Evolutionary conservation across 1,140 invertebrate genomes (phyloP).

Genomic region (Rhopalosiphum maidis): DNA sequence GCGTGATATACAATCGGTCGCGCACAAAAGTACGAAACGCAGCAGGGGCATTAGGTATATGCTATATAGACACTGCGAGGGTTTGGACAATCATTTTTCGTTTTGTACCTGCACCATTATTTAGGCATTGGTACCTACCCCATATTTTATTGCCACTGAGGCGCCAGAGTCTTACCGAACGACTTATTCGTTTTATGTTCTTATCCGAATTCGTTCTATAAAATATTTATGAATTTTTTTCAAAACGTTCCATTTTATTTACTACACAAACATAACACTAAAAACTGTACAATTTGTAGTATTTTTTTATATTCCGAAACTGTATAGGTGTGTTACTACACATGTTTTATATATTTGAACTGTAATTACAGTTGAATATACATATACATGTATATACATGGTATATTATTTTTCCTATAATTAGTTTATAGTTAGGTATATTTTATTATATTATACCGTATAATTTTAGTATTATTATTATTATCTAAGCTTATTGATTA

Average conservation of each 20-base stretch:
- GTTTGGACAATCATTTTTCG: background rate
- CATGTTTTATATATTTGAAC: background rate
- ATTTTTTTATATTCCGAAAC: background rate
- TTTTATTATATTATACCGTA: too few species aligned
- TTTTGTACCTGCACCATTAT: background rate
- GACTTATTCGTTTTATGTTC: background rate
- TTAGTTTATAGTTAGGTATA: background rate
- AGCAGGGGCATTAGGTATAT: background rate
- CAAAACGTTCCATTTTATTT: background rate
- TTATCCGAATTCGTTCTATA: background rate
- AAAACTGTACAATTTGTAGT: background rate
- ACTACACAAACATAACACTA: background rate
- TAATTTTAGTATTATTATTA: too few species aligned
- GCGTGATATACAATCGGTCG: background rate
- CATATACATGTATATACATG: background rate
- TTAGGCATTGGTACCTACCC: background rate
- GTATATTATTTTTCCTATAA: background rate
- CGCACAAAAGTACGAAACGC: background rate
- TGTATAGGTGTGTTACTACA: background rate
- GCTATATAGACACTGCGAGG: background rate
- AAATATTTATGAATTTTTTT: slow-evolving; percentile 10
- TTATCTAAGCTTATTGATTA: too few species aligned
- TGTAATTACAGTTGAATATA: too few species aligned
- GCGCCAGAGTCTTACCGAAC: background rate
- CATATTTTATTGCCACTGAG: background rate